Base-by-base conservation (phyloP, 2,113 vertebrate species). In the Nesogale talazaci region DNA sequence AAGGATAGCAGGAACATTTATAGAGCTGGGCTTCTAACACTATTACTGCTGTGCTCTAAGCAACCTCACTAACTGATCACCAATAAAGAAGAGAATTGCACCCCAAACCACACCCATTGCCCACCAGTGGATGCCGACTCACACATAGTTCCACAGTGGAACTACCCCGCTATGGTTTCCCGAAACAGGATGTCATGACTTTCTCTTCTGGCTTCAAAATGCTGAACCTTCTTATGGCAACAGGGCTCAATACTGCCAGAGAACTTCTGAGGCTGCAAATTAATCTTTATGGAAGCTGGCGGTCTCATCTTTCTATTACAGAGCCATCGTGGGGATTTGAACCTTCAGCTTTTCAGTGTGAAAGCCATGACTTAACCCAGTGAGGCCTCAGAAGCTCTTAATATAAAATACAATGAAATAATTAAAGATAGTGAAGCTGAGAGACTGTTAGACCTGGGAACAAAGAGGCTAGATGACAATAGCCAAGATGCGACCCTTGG, bases 61-160 rank as follows among this genome's bases (percentile, higher is more conserved):
- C 57, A 77, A 80, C 16, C 76, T 88, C 59, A 72, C 11, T 61
- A 69, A 46, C 31, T 86, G 7, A 36, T 80, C 20, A 84, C 57
- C 74, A 86, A 40, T 42, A 93, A 87, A 93, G 16, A 52, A 79
- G 22, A 91, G 22, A 88, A 88, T 9, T 82, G 31, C 85, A 95
- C 69, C 69, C 69, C 15, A 72, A 36, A 34, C 10, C 42, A 52
- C 46, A 52, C 9, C 9, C 70, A 31, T 3, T 14, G 9, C 22
- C 29, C 65, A 67, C 27, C 31, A 31, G 29, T 65, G 2, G 63
- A 20, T 65, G 16, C 17, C n/a, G 10, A 52, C 46, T 52, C 46
- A 52, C 46, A 12, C 46, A 52, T 6, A 52, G 46, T 52, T 52
- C 46, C 46, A 8, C 10, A 72, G 34, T 72, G 22, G 19, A 36